Percentiles rank a stretch among this genome's conserved stretches.
These are phyloP conservation scores for Batillaria attramentaria DNA, from an alignment of 1,140 invertebrate genomes.

Conservation along the genomic window DNA sequence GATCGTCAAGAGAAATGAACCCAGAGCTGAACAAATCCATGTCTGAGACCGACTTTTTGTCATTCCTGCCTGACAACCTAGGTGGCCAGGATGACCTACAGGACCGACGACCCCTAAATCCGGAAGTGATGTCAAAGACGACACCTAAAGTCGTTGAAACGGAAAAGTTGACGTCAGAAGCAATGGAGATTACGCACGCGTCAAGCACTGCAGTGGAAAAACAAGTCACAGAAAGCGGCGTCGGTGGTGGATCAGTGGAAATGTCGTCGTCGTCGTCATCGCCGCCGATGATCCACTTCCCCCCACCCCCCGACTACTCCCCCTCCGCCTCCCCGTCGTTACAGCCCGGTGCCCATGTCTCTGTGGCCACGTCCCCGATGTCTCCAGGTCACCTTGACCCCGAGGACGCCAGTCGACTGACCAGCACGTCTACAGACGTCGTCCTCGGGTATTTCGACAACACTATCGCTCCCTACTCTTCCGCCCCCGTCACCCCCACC, in stretches of 20 bases:
- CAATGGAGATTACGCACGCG: no score
- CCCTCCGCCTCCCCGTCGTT: conserved; percentile 6
- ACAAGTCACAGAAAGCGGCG: no score
- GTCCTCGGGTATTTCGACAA: conserved; percentile 23
- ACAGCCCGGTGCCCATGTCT: background rate
- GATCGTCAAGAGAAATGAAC: background rate
- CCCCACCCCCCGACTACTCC: conserved; percentile 20
- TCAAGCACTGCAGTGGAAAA: no score
- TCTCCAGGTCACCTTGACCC: background rate
- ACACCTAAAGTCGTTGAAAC: no score
- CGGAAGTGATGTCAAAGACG: background rate
- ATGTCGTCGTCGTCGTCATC: background rate
- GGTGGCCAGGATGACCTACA: background rate
- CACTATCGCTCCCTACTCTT: conserved; percentile 1
- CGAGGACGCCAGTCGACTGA: conserved; percentile 5
- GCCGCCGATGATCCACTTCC: conserved; percentile 9
- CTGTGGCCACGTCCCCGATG: background rate
- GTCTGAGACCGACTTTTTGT: background rate
- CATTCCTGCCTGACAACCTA: background rate
- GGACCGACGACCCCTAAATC: background rate
- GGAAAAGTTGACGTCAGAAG: no score
- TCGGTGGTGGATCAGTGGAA: no score
- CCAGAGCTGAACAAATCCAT: background rate
- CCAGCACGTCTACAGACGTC: conserved; percentile 26
- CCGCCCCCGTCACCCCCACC: background rate